Evolutionary conservation across 2,888 invertebrate genomes (phyloP), one percentile per base, ranked within the genome.

Genomic region (Hyalella azteca): DNA sequence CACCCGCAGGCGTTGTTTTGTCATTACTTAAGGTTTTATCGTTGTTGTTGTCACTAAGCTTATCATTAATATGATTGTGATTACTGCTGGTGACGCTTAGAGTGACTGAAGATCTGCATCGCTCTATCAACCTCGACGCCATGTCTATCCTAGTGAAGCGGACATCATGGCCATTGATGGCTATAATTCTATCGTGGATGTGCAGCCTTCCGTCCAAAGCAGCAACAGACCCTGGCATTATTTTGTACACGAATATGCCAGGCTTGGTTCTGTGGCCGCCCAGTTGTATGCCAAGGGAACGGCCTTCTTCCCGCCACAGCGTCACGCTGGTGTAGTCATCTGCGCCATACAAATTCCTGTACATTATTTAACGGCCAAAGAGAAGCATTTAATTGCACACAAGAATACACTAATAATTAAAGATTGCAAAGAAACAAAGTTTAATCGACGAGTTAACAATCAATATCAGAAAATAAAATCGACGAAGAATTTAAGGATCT

Each of bases 91-190:
- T 77, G 59, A 84, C 78, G 4, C 79, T 50, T 29, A 82, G 66
- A 54, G 73, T 79, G 3, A 82, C 79, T 45, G 77, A 78, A 22
- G 78, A 49, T 50, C 49, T 60, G 45, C 79, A 82, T 79, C 86
- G 85, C 81, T 86, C 86, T 50, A 87, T 86, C 49, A 86, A 85
- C 40, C 84, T 81, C 36, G 89, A 89, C 76, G 89, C 89, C 75
- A 88, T 87, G 84, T 89, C 89, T 81, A 89, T 88, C n/a, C 87
- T 87, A 39, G 87, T 88, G 82, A 87, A 87, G 0, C 87, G 86
- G 45, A 89, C 87, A 85, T 89, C 89, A 50, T 87, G 86, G 13
- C 87, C 87, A 83, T 89, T 89, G 73, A 89, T 89, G 85, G 89
- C 88, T 66, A 89, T 86, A 54, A 89, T 88, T 50, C 88, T 86